phyloP scores from a whole-genome alignment of 2,888 invertebrate species.

The Cantharis nigra region DNA sequence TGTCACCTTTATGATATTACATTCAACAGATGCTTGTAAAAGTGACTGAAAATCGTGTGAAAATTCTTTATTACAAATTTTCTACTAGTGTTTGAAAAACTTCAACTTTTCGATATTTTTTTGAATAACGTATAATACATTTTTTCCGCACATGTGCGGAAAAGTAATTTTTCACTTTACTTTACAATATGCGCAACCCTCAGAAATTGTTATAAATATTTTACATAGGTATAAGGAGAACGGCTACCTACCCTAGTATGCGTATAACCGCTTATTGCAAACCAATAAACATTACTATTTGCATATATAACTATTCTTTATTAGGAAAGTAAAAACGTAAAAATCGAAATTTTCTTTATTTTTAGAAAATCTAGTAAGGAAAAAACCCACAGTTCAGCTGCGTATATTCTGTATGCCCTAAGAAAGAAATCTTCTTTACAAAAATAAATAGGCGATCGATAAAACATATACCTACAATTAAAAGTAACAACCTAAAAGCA shows the following conservation, averaged over 20 bases:
- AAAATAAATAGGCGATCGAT: background rate
- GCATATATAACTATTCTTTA: background rate
- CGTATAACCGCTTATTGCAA: no score
- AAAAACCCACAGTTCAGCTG: background rate
- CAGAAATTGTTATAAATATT: no score
- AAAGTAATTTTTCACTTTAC: no score
- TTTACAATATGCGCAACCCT: no score
- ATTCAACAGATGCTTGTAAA: background rate
- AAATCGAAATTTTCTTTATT: background rate
- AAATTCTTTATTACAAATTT: background rate
- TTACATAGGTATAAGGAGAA: no score
- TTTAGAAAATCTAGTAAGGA: background rate
- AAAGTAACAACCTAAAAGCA: background rate
- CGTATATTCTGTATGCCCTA: background rate
- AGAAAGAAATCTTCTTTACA: background rate
- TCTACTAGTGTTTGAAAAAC: no score
- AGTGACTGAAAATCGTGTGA: background rate
- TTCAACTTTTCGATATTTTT: no score
- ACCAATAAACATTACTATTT: no score
- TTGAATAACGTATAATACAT: no score
- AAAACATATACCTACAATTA: background rate
- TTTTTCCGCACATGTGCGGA: no score
- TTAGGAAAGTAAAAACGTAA: background rate
- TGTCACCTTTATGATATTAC: background rate
- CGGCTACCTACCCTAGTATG: no score